Evolutionary conservation across 92 coral and sea anemone species (phyloP), one percentile per base, ranked within the genome.

Genomic region (Palythoa heliodiscus): DNA sequence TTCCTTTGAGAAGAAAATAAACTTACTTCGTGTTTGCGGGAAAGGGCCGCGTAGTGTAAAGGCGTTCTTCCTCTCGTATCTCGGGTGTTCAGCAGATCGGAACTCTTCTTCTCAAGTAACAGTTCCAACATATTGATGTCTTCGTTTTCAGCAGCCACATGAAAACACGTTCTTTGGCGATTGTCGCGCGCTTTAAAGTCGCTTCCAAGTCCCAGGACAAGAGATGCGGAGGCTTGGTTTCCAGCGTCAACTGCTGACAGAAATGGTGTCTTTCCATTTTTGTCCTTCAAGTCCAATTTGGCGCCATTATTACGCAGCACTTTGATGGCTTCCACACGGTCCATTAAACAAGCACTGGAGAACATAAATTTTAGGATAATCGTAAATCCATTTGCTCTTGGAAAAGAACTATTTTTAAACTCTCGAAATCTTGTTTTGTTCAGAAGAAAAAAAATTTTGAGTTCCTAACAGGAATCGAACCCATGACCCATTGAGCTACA

Each of bases 21-120:
- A 60, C 5, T 78, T 86, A 92, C 95, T 90, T 73, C 87, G 40
- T 58, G 52, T 73, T 86, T 87, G 24, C 57, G 50, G 74, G 93
- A 78, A 3, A 54, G 71, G 11, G 92, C 90, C 13, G 97, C 97
- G 78, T 89, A 91, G 47, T 93, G 97, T 4, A 93, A 68, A 1
- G 97, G 89, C 17, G 93, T 93, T 58, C 87, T 91, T 52, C 90
- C 93, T 39, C 78, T 70, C 17, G 48, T 68, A 77, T 93, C 97
- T 5, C 92, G 81, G 11, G 37, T 53, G 77, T 87, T 87, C 53
- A 74, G 81, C 20, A 85, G 72, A 58, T 83, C 86, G 17, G 88
- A 24, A 63, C 84, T 89, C 53, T 71, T 70, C 67, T 80, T 82
- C 55, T 77, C 72, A 8, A 93, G 29, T 60, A 93, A 40, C 84